Percentiles rank a stretch among this genome's conserved stretches.
Conservation (phyloP, 2,797 vertebrate genomes). For the Microchirus variegatus region DNA sequence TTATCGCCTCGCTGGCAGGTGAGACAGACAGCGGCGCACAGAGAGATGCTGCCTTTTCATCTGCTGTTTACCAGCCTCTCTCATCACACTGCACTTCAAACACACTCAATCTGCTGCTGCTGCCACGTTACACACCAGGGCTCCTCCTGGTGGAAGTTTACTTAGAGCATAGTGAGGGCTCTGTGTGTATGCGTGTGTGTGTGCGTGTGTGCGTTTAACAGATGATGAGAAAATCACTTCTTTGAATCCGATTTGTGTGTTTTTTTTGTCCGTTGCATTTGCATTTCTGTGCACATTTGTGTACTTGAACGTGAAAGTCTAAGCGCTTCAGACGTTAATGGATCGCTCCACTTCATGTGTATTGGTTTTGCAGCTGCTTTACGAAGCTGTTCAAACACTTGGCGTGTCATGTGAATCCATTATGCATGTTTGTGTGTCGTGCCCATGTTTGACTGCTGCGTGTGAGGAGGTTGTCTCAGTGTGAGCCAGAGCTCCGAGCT, state of each 20-base stretch:
- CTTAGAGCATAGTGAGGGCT: conserved; percentile 46
- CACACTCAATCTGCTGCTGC: conserved; percentile 70
- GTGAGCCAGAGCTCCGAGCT: conserved; percentile 66
- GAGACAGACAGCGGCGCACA: conserved; percentile 72
- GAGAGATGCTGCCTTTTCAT: conserved; percentile 80
- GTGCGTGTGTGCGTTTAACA: conserved; percentile 8
- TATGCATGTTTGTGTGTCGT: conserved; percentile 50
- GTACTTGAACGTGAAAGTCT: conserved; percentile 43
- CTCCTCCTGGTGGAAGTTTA: conserved; percentile 64
- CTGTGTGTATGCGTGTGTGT: conserved; percentile 17
- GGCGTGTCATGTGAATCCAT: conserved; percentile 53
- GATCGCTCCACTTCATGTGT: conserved; percentile 46
- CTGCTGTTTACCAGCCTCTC: conserved; percentile 77
- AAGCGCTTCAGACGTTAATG: conserved; percentile 50
- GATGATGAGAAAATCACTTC: conserved; percentile 50
- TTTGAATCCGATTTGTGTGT: conserved; percentile 44
- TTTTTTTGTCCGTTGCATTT: conserved; percentile 42
- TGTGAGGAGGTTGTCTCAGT: conserved; percentile 48
- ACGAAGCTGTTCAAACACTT: conserved; percentile 63
- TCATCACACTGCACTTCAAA: conserved; percentile 77
- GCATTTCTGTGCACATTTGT: conserved; percentile 58
- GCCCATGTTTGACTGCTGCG: conserved; percentile 48
- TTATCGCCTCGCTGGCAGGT: conserved; percentile 83
- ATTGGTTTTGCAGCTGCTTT: conserved; percentile 61
- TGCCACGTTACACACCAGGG: conserved; percentile 51